Evolutionary conservation across 2,113 vertebrate genomes (phyloP).

Genomic region (Corydoras sp.): DNA sequence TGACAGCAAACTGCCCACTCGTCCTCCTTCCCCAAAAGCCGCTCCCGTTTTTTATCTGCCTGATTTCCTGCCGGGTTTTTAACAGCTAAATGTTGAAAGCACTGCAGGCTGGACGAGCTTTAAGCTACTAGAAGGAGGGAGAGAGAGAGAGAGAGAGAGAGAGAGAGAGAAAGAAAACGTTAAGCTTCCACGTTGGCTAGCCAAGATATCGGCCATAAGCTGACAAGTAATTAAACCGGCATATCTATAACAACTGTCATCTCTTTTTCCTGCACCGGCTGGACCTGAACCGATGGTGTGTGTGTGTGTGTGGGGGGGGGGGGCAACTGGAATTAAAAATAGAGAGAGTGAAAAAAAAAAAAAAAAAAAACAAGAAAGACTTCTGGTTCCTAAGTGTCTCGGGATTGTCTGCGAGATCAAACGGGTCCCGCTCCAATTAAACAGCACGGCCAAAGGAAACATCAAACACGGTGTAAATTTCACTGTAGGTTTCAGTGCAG

Average conservation of each 20-base stretch:
- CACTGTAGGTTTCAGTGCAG: constrained; percentile 77
- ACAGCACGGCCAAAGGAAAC: constrained; percentile 72
- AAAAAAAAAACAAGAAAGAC: constrained; percentile 66
- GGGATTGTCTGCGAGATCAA: constrained; percentile 81
- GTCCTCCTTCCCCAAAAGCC: constrained; percentile 66
- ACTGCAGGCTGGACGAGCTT: constrained; percentile 87
- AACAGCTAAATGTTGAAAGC: constrained; percentile 78
- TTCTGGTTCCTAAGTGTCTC: constrained; percentile 77
- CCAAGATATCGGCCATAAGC: constrained; percentile 89
- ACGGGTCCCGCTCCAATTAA: constrained; percentile 82
- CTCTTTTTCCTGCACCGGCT: constrained; percentile 70
- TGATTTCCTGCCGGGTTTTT: constrained; percentile 73
- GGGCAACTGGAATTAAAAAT: constrained; percentile 60
- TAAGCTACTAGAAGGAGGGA: constrained; percentile 76
- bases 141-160: not conserved
- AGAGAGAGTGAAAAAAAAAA: constrained; percentile 61
- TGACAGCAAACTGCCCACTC: constrained; percentile 82
- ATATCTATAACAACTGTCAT: constrained; percentile 97
- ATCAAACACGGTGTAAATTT: constrained; percentile 88
- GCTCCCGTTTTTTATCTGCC: constrained; percentile 73
- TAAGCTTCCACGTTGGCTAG: constrained; percentile 89
- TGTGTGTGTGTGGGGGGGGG: constrained; percentile 40
- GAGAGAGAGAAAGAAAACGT: constrained; percentile 62
- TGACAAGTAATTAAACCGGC: constrained; percentile 98
- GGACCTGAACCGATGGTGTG: constrained; percentile 26